phyloP scores from a whole-genome alignment of 2,888 invertebrate genomes.

The Operophtera brumata region DNA sequence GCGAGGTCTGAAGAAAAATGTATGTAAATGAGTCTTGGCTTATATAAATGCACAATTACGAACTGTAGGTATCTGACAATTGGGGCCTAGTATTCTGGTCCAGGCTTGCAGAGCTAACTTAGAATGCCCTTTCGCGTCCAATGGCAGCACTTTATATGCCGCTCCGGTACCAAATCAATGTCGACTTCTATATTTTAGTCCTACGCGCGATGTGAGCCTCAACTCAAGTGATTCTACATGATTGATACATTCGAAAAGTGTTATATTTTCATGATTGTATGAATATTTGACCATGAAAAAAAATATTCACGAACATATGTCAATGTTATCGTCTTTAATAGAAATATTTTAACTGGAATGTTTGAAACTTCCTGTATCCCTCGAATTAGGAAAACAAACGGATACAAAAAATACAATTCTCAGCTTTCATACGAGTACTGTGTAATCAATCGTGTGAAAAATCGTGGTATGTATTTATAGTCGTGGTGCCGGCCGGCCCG shows the following conservation, averaged over 20 bases:
- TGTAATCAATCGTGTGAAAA: background rate
- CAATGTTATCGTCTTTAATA: no score
- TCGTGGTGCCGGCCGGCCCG: constrained; percentile 3
- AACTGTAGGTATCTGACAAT: constrained; percentile 33
- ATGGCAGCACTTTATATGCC: constrained; percentile 46
- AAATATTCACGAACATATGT: no score
- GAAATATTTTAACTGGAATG: no score
- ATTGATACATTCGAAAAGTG: background rate
- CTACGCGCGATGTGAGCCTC: background rate
- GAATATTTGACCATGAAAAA: no score
- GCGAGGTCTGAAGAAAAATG: constrained; percentile 18
- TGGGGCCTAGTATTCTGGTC: constrained; percentile 54
- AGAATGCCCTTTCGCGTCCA: constrained; percentile 47
- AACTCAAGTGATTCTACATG: constrained; percentile 7
- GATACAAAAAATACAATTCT: no score
- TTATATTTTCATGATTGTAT: no score
- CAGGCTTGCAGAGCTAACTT: constrained; percentile 41
- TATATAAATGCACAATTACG: constrained; percentile 42
- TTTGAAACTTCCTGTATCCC: no score
- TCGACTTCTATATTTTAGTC: constrained; percentile 23
- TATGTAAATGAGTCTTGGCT: constrained; percentile 26
- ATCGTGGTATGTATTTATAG: constrained; percentile 17
- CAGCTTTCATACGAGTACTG: no score
- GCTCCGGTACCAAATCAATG: constrained; percentile 35
- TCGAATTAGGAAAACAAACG: no score